Evolutionary conservation across 2,113 vertebrate species (phyloP).

Genomic region (Nesoenas mayeri): DNA sequence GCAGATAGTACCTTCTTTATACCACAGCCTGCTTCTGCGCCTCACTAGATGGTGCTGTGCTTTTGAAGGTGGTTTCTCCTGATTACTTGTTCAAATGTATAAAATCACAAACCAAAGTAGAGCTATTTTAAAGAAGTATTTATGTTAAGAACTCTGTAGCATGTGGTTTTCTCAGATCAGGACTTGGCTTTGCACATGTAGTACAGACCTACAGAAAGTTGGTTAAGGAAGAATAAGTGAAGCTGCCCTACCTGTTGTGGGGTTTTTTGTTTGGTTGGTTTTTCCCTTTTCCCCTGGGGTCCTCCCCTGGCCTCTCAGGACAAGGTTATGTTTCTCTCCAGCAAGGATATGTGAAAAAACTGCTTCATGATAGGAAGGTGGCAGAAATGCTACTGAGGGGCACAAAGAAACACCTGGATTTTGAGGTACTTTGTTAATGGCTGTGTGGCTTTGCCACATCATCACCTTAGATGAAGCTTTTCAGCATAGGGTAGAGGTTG

Average conservation of each 20-base stretch:
- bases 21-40: neutral
- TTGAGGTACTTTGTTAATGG: neutral
- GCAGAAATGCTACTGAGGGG: neutral
- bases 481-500: neutral
- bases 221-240: neutral
- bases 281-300: neutral
- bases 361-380: neutral
- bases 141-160: neutral
- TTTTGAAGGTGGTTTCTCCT: neutral
- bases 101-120: neutral
- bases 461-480: neutral
- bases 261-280: neutral
- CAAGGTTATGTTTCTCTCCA: neutral
- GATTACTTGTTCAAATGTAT: neutral
- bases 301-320: neutral
- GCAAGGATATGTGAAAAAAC: neutral
- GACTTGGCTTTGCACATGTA: neutral
- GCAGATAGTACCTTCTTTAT: neutral
- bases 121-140: neutral
- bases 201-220: neutral
- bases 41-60: constrained; percentile 45
- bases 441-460: neutral
- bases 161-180: rapidly evolving
- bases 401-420: neutral
- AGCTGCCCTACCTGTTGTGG: neutral